Base-by-base conservation (phyloP, 2,797 vertebrate genomes). In the Lagorchestes hirsutus region DNA sequence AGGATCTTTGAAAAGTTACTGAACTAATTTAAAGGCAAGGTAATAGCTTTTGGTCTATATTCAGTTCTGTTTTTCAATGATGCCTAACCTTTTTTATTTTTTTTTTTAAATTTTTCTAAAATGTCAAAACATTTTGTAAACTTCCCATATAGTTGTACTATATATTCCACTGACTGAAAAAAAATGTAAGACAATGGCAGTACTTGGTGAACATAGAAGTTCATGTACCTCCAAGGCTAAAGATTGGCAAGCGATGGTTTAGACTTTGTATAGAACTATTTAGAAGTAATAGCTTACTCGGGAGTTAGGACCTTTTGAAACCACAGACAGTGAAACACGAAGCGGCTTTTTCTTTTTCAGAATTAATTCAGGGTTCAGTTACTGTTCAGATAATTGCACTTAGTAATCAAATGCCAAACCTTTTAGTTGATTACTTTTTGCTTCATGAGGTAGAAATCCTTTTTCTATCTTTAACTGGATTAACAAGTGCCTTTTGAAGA, bases 401-500 rank as follows among this genome's bases (percentile, higher is more conserved):
- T 10, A 46, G 74, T 82, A 82, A 82, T 82, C 40, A 46, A 82
- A 82, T 82, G 74, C 24, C 74, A 82, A 82, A 27, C 74, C 74
- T 82, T 82, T 82, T 82, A 82, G n/a, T 82, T 82, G 18, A 82
- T 82, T 97, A 5, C 34, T 50, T 74, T 10, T 34, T 91, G 58
- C 34, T n/a, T 1, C 93, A 3, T 96, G 29, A 96, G n/a, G 16
- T 93, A 95, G 54, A 95, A 5, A 16, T 91, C 59, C 29, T 95
- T 0, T 94, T 11, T 96, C 24, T 95, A 31, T 46, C 95, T 96
- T 95, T 34, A 18, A 90, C 29, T 90, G 74, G n/a, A 82, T 82
- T 46, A 46, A 82, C 40, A 46, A 9, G 40, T 34, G 74, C 74
- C 22, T 82, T 82, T 27, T 82, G 40, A 82, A 82, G 74, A 82